phyloP scores from a whole-genome alignment of 2,113 vertebrate species.

The Oncorhynchus gorbuscha region DNA sequence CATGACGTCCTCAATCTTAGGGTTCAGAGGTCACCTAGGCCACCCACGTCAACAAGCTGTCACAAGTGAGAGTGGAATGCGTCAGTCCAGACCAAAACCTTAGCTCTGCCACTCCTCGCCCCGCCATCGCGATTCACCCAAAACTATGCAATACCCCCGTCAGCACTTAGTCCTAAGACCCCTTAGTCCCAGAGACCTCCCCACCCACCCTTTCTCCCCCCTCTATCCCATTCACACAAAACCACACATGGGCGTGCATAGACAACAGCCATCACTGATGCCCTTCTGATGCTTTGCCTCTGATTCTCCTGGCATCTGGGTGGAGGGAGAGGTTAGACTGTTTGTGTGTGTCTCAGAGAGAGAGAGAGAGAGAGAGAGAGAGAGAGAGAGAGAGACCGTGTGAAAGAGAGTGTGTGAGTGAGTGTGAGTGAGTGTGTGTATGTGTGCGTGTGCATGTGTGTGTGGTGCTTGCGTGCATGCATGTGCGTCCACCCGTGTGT shows the following conservation, averaged over 20 bases:
- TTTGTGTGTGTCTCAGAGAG: constrained; percentile 21
- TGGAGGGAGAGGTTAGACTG: not conserved
- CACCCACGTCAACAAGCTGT: constrained; percentile 69
- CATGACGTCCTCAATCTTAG: constrained; percentile 39
- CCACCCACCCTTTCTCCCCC: constrained; percentile 20
- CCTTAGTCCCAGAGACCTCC: constrained; percentile 53
- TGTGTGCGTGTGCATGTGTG: not conserved
- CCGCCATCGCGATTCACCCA: constrained; percentile 55
- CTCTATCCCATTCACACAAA: constrained; percentile 62
- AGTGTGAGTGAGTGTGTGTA: constrained; percentile 31
- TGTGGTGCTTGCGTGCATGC: not conserved
- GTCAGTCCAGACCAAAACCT: constrained; percentile 51
- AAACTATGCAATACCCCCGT: constrained; percentile 63
- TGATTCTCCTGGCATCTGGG: not conserved
- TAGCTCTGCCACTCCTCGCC: constrained; percentile 48
- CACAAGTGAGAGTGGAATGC: constrained; percentile 58
- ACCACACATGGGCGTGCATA: constrained; percentile 63
- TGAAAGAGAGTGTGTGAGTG: constrained; percentile 5
- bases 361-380: constrained; percentile 20
- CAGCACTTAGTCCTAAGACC: constrained; percentile 23
- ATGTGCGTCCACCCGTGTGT: constrained; percentile 17
- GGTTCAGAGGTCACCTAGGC: constrained; percentile 68
- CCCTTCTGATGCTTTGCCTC: constrained; percentile 47
- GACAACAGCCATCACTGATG: constrained; percentile 68
- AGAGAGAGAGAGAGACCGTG: constrained; percentile 13